Percentiles rank a stretch among this genome's conserved stretches.
Evolutionary conservation across 2,797 vertebrate species (phyloP).

Genomic region (Poecilia picta): DNA sequence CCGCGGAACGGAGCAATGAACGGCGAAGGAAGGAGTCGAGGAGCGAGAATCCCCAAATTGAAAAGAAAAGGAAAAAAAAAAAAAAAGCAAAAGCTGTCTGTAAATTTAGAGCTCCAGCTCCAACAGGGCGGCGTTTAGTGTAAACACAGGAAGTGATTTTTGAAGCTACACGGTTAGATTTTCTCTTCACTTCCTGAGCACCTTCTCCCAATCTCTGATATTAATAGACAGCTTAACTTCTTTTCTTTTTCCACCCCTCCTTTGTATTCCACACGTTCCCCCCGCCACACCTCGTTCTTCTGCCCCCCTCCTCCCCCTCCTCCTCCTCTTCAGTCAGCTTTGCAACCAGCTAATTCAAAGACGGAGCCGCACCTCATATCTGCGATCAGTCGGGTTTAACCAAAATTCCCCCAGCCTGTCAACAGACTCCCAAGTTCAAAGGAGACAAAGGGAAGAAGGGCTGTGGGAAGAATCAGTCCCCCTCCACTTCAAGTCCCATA

Average conservation of each 20-base stretch:
- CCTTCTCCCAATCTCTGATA: slow-evolving; percentile 11
- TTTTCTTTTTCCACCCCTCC: neutral
- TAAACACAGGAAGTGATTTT: slow-evolving; percentile 42
- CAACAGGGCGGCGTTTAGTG: slow-evolving; percentile 5
- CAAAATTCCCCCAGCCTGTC: slow-evolving; percentile 62
- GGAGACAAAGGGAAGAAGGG: slow-evolving; percentile 66
- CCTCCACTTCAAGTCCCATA: slow-evolving; percentile 45
- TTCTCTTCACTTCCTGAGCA: slow-evolving; percentile 31
- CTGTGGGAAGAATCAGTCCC: slow-evolving; percentile 49
- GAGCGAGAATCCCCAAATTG: slow-evolving; percentile 48
- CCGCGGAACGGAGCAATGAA: slow-evolving; percentile 36
- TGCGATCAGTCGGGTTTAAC: slow-evolving; percentile 64
- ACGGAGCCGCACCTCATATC: slow-evolving; percentile 55
- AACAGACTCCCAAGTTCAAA: slow-evolving; percentile 71
- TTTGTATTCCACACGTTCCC: neutral
- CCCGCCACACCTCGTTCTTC: slow-evolving; percentile 2
- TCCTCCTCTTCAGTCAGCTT: slow-evolving; percentile 23
- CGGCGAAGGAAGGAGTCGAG: neutral
- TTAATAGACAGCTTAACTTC: neutral
- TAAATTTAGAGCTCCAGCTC: slow-evolving; percentile 3
- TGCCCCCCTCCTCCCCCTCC: neutral
- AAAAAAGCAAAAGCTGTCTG: slow-evolving; percentile 2
- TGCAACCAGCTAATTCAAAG: slow-evolving; percentile 68
- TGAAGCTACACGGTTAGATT: slow-evolving; percentile 27
- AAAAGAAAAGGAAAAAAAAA: slow-evolving; percentile 17